Evolutionary conservation across 2,797 vertebrate genomes (phyloP).

Genomic region (Enteromius argenteus): DNA sequence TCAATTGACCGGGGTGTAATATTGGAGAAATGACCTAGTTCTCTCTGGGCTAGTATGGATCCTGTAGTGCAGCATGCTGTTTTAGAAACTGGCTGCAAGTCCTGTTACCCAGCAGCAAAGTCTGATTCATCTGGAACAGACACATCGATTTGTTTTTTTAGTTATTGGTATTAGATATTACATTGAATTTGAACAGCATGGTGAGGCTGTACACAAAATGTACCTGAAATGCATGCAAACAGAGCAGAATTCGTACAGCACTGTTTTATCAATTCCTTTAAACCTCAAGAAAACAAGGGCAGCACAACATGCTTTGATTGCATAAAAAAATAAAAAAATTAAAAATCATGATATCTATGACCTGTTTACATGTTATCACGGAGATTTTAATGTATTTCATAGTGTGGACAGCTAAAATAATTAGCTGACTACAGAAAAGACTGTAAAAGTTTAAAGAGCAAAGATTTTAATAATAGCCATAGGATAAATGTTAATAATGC

Average conservation of each 20-base stretch:
- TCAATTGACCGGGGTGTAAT: constrained; percentile 56
- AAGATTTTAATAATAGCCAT: not conserved
- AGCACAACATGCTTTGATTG: not conserved
- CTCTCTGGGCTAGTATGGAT: constrained; percentile 51
- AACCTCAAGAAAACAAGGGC: constrained; percentile 3
- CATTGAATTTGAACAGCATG: constrained; percentile 50
- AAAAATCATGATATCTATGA: not conserved
- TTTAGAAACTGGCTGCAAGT: constrained; percentile 49
- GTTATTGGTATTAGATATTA: not conserved
- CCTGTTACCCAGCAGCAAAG: constrained; percentile 54
- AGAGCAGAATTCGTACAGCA: not conserved
- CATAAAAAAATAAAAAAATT: not conserved
- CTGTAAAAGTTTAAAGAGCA: not conserved
- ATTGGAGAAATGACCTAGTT: constrained; percentile 63
- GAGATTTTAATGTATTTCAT: not conserved
- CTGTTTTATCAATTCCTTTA: not conserved
- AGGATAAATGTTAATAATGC: not conserved
- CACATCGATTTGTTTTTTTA: constrained; percentile 45
- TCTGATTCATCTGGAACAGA: constrained; percentile 60
- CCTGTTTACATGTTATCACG: not conserved
- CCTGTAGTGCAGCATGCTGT: constrained; percentile 58
- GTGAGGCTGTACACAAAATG: not conserved
- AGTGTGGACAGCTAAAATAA: not conserved
- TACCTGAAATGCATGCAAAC: not conserved
- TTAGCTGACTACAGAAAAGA: not conserved